A percentile compares a stretch with the other conserved stretches of the same genome.
Evolutionary conservation across 2,888 invertebrate genomes (phyloP).

Genomic region (Lamellibrachia columna): DNA sequence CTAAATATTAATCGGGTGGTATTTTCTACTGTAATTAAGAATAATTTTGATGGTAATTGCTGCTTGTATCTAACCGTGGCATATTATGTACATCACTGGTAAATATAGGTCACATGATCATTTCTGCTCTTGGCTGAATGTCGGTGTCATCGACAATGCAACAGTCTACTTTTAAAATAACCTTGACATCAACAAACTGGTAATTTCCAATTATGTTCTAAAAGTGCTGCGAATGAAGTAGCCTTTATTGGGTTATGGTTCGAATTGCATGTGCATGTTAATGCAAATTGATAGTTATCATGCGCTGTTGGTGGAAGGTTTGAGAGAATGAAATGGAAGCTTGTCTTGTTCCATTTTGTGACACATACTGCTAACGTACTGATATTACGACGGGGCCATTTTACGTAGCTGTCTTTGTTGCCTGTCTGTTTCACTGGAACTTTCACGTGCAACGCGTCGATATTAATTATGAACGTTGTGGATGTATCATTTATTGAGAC

Average conservation of each 20-base stretch:
- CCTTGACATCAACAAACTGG: not conserved
- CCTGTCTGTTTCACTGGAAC: not conserved
- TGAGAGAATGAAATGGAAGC: not conserved
- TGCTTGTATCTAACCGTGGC: no score
- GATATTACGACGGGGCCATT: not conserved
- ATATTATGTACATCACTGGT: no score
- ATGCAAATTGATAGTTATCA: not conserved
- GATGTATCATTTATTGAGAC: not conserved
- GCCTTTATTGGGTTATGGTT: not conserved
- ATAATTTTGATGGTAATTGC: no score
- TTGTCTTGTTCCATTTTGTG: not conserved
- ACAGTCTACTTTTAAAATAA: not conserved
- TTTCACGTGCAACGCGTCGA: not conserved
- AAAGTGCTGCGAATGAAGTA: not conserved
- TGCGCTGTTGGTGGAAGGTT: not conserved
- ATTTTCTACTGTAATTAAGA: no score
- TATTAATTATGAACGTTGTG: not conserved
- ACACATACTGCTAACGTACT: not conserved
- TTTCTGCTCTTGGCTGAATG: not conserved
- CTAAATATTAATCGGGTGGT: no score
- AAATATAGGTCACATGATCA: not conserved
- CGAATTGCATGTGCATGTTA: not conserved
- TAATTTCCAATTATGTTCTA: not conserved
- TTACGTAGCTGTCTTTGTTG: conserved; percentile 16
- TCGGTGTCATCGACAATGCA: not conserved